phyloP scores from a whole-genome alignment of 2,113 vertebrate species.

The Malurus elegans region DNA sequence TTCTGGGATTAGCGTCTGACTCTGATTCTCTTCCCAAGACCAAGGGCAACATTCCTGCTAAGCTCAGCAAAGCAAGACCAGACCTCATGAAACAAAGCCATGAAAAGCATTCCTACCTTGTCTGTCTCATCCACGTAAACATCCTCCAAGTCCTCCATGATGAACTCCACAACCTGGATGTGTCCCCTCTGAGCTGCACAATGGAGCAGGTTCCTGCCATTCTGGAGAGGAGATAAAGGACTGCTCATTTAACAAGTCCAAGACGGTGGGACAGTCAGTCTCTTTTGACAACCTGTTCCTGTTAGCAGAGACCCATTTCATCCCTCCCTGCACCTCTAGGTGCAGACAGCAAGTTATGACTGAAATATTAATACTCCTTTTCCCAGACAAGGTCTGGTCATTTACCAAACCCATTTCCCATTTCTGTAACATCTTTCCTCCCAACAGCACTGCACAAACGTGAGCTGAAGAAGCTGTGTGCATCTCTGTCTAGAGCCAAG shows the following conservation, averaged over 20 bases:
- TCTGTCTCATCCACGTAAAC: conserved; percentile 78
- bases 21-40: not conserved
- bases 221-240: conserved; percentile 60
- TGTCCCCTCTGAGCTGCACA: conserved; percentile 87
- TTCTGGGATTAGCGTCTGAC: not conserved
- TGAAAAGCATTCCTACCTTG: conserved; percentile 71
- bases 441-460: not conserved
- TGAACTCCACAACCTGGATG: conserved; percentile 76
- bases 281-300: not conserved
- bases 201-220: conserved; percentile 84
- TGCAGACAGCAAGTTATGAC: not conserved
- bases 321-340: not conserved
- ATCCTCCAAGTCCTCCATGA: conserved; percentile 85
- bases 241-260: not conserved
- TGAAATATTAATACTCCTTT: not conserved
- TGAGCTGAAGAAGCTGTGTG: not conserved
- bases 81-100: not conserved
- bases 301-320: not conserved
- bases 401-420: not conserved
- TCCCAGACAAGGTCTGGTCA: not conserved
- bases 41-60: not conserved
- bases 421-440: not conserved
- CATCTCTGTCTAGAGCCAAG: not conserved
- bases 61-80: not conserved
- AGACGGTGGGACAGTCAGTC: too few relatives aligned